Percentiles rank a stretch among this genome's conserved stretches.
Conservation (phyloP, 1,140 invertebrate species). For the Schmidtea mediterranea region DNA sequence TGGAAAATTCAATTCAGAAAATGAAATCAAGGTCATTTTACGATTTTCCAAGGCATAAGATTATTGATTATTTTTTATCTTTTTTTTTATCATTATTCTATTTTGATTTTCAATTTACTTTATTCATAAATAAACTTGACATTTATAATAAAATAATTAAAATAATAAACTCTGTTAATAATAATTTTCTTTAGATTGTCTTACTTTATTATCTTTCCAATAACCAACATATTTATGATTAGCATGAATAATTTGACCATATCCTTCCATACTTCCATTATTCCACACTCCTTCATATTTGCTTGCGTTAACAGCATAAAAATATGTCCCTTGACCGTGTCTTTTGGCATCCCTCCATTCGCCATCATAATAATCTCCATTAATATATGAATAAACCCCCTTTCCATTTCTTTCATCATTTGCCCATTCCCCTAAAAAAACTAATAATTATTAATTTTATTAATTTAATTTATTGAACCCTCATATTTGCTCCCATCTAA, state of each 20-base stretch:
- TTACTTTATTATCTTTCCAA: slow-evolving; percentile 9
- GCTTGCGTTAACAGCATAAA: slow-evolving; percentile 32
- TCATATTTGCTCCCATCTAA: slow-evolving; percentile 50
- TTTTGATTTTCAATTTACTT: too few species aligned
- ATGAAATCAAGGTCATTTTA: too few species aligned
- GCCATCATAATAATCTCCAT: slow-evolving; percentile 79
- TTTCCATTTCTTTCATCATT: slow-evolving; percentile 95
- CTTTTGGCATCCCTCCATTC: slow-evolving; percentile 99
- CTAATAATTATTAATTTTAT: slow-evolving; percentile 17
- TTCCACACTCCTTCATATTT: slow-evolving; percentile 28
- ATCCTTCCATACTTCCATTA: slow-evolving; percentile 24
- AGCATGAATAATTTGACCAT: slow-evolving; percentile 27
- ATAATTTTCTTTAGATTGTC: too few species aligned
- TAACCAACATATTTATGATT: slow-evolving; percentile 29
- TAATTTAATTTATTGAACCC: slow-evolving; percentile 23
- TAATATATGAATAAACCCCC: slow-evolving; percentile 75
- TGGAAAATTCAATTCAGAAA: too few species aligned
- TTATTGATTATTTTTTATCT: too few species aligned
- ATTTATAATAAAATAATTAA: too few species aligned
- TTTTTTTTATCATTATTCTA: too few species aligned
- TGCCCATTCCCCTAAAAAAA: slow-evolving; percentile 98
- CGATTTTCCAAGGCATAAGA: too few species aligned
- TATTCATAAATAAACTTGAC: too few species aligned
- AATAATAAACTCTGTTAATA: too few species aligned
- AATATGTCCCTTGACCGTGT: slow-evolving; percentile 83